Base-by-base conservation (phyloP, 2,113 vertebrate genomes). In the Polyodon spathula region DNA sequence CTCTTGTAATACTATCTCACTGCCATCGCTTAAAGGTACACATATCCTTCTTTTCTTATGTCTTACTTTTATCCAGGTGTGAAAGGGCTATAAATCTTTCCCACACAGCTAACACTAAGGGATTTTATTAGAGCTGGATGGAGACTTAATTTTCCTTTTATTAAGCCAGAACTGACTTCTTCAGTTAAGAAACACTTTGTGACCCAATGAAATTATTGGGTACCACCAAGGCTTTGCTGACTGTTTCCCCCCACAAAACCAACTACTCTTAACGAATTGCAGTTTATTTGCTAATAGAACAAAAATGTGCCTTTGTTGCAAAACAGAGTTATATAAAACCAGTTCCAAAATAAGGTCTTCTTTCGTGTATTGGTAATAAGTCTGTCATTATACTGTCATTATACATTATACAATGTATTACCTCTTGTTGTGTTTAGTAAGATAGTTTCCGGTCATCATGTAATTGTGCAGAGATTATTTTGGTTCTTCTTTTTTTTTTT, bases 131-230 rank as follows among this genome's bases (percentile, higher is more conserved):
- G 4, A 16, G 53, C 15, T 12, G 16, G 15, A 58, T 17, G 50
- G n/a, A 27, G 56, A 37, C 46, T 27, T 12, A 11, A 43, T 54
- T 60, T 58, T 44, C 51, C 40, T 51, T 38, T 48, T 61, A 59
- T 37, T 46, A 51, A 65, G 63, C 63, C 63, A 60, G 52, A 56
- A 54, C n/a, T n/a, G n/a, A n/a, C n/a, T n/a, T 10, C 53, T 54
- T 16, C 9, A 37, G 12, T 54, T 27, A 54, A 1, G 27, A 54
- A 54, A 54, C 16, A 54, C 37, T 54, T 17, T 11, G n/a, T n/a
- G n/a, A n/a, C n/a, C n/a, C n/a, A n/a, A n/a, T n/a, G n/a, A 16
- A 6, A 27, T 15, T 16, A 54, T 37, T 54, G 53, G 53, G 53
- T 54, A 54, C 12, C 53, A 54, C 16, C 27, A 54, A 12, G 16